phyloP scores from a whole-genome alignment of 2,113 vertebrate species.

The Rhinopomastus cyanomelas region DNA sequence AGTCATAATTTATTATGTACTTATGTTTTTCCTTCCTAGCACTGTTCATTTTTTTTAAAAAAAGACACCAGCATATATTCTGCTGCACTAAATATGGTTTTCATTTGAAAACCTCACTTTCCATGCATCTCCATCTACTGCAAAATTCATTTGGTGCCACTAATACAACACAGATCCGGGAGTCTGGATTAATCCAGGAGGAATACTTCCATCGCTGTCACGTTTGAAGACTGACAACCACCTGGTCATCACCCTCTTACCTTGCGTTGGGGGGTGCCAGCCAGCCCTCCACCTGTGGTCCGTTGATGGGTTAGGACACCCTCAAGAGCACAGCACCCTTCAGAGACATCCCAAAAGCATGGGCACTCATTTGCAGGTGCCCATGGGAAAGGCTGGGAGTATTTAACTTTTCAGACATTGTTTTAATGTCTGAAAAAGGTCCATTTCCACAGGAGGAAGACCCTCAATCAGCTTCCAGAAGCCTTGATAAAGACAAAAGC shows the following conservation, averaged over 20 bases:
- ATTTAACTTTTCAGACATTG: not conserved
- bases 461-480: not conserved
- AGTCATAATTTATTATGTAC: conserved; percentile 48
- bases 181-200: not conserved
- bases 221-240: not conserved
- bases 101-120: conserved; percentile 17
- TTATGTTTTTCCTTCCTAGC: conserved; percentile 30
- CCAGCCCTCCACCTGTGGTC: accelerated
- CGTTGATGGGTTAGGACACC: accelerated
- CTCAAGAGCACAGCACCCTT: not conserved
- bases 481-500: not conserved
- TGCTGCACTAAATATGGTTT: conserved; percentile 10
- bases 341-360: not conserved
- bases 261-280: not conserved
- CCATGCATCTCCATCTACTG: not conserved
- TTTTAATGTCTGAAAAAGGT: not conserved
- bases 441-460: not conserved
- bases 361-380: not conserved
- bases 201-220: accelerated
- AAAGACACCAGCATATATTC: conserved; percentile 16
- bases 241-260: not conserved
- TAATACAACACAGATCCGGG: conserved; percentile 15
- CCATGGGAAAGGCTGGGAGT: not conserved
- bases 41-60: not conserved
- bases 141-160: conserved; percentile 21